Percentiles rank a stretch among this genome's conserved stretches.
These are phyloP conservation scores for Pilophorus perplexus DNA, from an alignment of 2,888 invertebrate species.

Conservation along the genomic window DNA sequence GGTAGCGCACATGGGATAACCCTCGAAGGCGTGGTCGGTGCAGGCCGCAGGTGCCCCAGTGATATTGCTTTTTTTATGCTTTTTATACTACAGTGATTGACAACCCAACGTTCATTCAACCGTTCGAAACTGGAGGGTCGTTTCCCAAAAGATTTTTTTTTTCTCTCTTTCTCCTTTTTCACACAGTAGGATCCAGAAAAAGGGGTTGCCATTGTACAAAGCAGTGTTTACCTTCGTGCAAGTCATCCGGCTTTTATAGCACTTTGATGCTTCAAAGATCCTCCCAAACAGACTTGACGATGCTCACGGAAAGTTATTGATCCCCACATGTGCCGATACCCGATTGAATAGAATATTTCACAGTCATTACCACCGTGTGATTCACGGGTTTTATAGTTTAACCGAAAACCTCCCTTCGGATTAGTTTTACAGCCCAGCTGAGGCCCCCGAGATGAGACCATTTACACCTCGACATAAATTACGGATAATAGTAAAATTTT, in stretches of 20 bases:
- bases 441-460: neutral
- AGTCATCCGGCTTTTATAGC: slow-evolving; percentile 30
- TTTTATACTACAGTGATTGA: no score
- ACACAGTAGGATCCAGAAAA: no score
- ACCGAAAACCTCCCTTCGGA: slow-evolving; percentile 29
- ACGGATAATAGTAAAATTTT: slow-evolving; percentile 39
- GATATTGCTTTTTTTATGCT: slow-evolving; percentile 35
- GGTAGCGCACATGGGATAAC: slow-evolving; percentile 25
- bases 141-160: neutral
- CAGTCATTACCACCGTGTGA: slow-evolving; percentile 32
- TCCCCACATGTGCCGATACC: slow-evolving; percentile 9
- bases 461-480: slow-evolving; percentile 38
- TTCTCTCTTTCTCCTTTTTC: neutral
- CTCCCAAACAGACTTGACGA: slow-evolving; percentile 1
- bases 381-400: slow-evolving; percentile 35
- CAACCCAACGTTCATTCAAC: slow-evolving; percentile 36
- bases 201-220: slow-evolving; percentile 2
- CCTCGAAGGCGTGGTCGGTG: slow-evolving; percentile 22
- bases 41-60: slow-evolving; percentile 27
- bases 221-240: slow-evolving; percentile 32
- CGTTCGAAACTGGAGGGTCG: slow-evolving; percentile 8
- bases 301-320: slow-evolving; percentile 23
- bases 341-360: slow-evolving; percentile 34
- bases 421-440: slow-evolving; percentile 27
- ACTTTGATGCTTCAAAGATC: slow-evolving; percentile 17